Percentiles rank a stretch among this genome's conserved stretches.
Evolutionary conservation across 2,888 invertebrate species (phyloP).

Genomic region (Horisme vitalbata): DNA sequence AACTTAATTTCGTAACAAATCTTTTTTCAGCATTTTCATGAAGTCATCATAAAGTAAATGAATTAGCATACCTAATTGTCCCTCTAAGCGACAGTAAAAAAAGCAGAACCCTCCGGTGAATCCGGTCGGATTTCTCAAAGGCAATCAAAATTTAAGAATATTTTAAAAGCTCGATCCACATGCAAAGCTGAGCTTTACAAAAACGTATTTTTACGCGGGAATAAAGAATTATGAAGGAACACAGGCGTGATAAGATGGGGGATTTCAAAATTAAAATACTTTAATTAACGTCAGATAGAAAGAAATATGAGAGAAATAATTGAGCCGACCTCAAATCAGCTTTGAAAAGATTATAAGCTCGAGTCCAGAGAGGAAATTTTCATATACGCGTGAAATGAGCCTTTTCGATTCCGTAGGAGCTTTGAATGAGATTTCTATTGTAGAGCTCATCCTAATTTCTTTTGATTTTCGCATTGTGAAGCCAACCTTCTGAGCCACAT

Average conservation of each 20-base stretch:
- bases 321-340: conserved; percentile 51
- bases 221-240: conserved; percentile 54
- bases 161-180: conserved; percentile 66
- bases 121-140: conserved; percentile 65
- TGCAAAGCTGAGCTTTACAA: conserved; percentile 59
- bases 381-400: conserved; percentile 58
- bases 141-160: conserved; percentile 75
- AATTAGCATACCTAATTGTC: conserved; percentile 80
- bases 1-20: conserved; percentile 59
- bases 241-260: conserved; percentile 40
- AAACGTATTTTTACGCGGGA: conserved; percentile 50
- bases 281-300: conserved; percentile 60
- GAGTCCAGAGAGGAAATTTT: conserved; percentile 45
- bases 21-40: conserved; percentile 58
- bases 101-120: conserved; percentile 59
- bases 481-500: conserved; percentile 39
- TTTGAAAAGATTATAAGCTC: conserved; percentile 50
- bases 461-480: conserved; percentile 51
- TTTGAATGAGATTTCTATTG: conserved; percentile 46
- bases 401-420: conserved; percentile 50
- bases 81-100: conserved; percentile 68
- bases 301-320: conserved; percentile 46
- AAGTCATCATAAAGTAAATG: conserved; percentile 71
- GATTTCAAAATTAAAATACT: conserved; percentile 58
- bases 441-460: conserved; percentile 52